Conservation (phyloP, 2,888 invertebrate species). For the Pycnomerus fuliginosus region DNA sequence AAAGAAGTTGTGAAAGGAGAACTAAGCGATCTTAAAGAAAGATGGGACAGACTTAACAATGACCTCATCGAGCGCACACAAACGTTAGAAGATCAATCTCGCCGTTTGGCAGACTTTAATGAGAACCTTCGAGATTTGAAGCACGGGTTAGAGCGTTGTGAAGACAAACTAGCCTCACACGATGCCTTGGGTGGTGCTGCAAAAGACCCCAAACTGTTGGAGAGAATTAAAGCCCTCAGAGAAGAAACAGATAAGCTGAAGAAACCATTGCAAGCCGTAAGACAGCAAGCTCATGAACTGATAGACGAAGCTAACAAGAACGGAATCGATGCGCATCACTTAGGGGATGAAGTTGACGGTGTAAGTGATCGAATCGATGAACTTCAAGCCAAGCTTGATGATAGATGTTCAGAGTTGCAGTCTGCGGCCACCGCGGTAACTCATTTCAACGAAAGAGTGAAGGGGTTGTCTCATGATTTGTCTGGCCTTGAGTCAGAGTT, state of each 20-base stretch:
- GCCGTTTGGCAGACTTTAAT: constrained; percentile 79
- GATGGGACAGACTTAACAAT: constrained; percentile 91
- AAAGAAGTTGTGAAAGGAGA: constrained; percentile 86
- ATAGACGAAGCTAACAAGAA: constrained; percentile 73
- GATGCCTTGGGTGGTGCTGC: constrained; percentile 73
- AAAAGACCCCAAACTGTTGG: constrained; percentile 79
- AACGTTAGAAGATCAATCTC: constrained; percentile 78
- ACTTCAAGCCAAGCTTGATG: constrained; percentile 73
- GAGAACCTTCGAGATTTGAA: constrained; percentile 84
- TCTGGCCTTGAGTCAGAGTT: constrained; percentile 80
- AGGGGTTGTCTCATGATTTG: constrained; percentile 73
- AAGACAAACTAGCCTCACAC: constrained; percentile 77
- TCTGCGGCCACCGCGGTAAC: constrained; percentile 84
- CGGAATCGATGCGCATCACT: constrained; percentile 73
- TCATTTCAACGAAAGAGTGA: constrained; percentile 86
- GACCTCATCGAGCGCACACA: constrained; percentile 75
- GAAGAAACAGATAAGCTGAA: constrained; percentile 80
- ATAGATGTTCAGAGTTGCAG: constrained; percentile 76
- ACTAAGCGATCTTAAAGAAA: constrained; percentile 75
- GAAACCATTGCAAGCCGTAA: constrained; percentile 64
- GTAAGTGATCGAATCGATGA: constrained; percentile 76
- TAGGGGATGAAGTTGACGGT: constrained; percentile 76
- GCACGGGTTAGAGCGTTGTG: constrained; percentile 82
- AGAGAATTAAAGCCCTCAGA: constrained; percentile 77
- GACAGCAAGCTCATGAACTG: constrained; percentile 72